These are phyloP conservation scores for Fistularia tabacaria DNA, from an alignment of 2,797 vertebrate species.

Conservation along the genomic window DNA sequence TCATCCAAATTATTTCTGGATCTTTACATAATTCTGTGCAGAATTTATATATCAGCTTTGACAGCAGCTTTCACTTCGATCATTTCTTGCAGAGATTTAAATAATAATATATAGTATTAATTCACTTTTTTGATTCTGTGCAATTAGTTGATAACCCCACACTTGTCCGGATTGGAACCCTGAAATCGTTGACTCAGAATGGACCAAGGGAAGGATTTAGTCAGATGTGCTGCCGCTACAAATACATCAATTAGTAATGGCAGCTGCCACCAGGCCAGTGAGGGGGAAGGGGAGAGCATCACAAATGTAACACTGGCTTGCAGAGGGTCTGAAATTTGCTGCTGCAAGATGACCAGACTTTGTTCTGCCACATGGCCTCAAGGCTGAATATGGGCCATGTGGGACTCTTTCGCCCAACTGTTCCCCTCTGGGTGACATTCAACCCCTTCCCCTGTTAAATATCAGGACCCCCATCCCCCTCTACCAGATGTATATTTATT, in stretches of 20 bases:
- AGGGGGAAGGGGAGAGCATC: slow-evolving; percentile 56
- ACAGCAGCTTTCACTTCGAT: no score
- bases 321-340: slow-evolving; percentile 85
- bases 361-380: slow-evolving; percentile 84
- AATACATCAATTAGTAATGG: no score
- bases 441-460: slow-evolving; percentile 77
- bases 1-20: no score
- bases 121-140: no score
- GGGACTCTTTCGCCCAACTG: slow-evolving; percentile 83
- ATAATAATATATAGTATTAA: no score
- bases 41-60: no score
- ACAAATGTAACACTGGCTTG: slow-evolving; percentile 80
- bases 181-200: no score
- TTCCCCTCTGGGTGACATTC: slow-evolving; percentile 71
- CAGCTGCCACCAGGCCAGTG: slow-evolving; percentile 61
- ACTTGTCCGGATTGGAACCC: no score
- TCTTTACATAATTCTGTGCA: no score
- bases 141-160: no score
- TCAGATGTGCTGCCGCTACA: background rate
- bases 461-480: slow-evolving; percentile 57
- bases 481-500: slow-evolving; percentile 83
- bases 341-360: slow-evolving; percentile 76
- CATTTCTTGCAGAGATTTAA: no score
- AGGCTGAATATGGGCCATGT: slow-evolving; percentile 80
- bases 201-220: background rate